phyloP scores from a whole-genome alignment of 2,797 vertebrate genomes.

The Labeo calbasu region DNA sequence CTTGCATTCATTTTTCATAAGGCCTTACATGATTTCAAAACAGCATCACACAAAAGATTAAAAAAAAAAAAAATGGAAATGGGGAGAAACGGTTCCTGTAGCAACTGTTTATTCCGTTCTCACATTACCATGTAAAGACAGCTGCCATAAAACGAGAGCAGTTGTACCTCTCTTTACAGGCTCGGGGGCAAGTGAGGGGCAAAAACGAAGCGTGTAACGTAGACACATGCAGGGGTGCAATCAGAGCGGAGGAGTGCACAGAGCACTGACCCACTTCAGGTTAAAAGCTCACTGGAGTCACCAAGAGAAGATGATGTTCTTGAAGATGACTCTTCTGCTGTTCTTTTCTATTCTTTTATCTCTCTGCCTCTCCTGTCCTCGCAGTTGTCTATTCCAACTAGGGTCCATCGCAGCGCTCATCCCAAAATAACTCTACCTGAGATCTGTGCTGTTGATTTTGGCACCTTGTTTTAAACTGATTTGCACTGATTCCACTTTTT shows the following conservation, averaged over 20 bases:
- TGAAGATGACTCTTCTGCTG: conserved; percentile 39
- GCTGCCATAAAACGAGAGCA: conserved; percentile 53
- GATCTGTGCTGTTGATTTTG: neutral
- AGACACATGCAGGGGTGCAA: conserved; percentile 8
- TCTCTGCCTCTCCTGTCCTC: conserved; percentile 14
- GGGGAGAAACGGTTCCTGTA: conserved; percentile 54
- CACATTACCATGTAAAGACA: conserved; percentile 49
- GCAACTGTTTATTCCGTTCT: conserved; percentile 54
- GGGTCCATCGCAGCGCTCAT: neutral
- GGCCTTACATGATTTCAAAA: conserved; percentile 62
- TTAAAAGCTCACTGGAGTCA: conserved; percentile 56
- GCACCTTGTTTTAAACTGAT: neutral
- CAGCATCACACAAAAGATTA: conserved; percentile 59
- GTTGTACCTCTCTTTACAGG: conserved; percentile 54
- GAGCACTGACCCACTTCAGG: conserved; percentile 67
- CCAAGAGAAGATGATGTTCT: conserved; percentile 26
- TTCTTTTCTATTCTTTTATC: conserved; percentile 32
- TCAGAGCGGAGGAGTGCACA: conserved; percentile 26
- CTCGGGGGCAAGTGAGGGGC: conserved; percentile 48
- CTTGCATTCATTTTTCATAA: conserved; percentile 66
- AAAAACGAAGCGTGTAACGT: conserved; percentile 26
- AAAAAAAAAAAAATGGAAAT: conserved; percentile 39
- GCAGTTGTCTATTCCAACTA: conserved; percentile 13
- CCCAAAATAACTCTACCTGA: conserved; percentile 29
- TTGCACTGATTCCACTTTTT: neutral